These are phyloP conservation scores for Asarcornis scutulata DNA, from an alignment of 2,113 vertebrate species.

Conservation along the genomic window DNA sequence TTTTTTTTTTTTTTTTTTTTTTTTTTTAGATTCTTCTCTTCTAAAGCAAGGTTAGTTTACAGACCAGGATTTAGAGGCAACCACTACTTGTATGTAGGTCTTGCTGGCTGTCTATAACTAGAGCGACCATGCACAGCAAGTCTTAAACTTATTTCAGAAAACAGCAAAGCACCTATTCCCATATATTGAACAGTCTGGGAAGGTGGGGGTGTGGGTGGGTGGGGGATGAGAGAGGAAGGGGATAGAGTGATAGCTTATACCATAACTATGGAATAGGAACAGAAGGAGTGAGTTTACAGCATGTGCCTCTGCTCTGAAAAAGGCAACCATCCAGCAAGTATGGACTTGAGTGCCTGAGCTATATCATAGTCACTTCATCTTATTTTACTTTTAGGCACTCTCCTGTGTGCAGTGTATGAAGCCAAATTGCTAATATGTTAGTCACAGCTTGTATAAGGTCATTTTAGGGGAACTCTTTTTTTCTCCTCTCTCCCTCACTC, in stretches of 20 bases:
- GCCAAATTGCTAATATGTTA: conserved; percentile 38
- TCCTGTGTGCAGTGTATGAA: background rate
- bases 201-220: background rate
- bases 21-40: background rate
- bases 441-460: conserved; percentile 33
- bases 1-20: background rate
- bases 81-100: background rate
- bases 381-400: conserved; percentile 1
- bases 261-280: background rate
- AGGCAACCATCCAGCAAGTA: background rate
- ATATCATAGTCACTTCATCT: conserved; percentile 39
- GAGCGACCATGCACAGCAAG: background rate
- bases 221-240: background rate
- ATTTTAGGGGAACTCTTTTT: background rate
- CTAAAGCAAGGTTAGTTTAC: background rate
- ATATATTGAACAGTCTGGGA: background rate
- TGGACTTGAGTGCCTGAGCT: background rate
- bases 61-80: background rate
- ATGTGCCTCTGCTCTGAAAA: background rate
- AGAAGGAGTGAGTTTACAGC: background rate
- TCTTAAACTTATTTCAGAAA: conserved; percentile 36
- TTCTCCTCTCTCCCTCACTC: background rate
- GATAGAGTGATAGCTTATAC: conserved; percentile 16
- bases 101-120: conserved; percentile 7
- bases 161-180: conserved; percentile 16